Conservation (phyloP, 2,888 invertebrate genomes). For the Nesidiocoris tenuis region DNA sequence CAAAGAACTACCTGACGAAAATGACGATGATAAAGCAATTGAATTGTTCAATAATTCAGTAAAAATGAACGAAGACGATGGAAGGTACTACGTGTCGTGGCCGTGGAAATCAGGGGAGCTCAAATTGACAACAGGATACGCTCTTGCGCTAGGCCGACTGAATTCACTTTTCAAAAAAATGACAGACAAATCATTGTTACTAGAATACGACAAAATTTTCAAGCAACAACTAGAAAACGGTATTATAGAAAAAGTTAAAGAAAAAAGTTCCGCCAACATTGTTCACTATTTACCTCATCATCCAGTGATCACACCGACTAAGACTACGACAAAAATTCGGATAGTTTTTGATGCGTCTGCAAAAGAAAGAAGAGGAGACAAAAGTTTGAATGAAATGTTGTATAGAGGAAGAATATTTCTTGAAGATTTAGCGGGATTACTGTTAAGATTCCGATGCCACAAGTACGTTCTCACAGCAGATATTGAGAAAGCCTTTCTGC, state of each 20-base stretch:
- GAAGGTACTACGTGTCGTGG: constrained; percentile 22
- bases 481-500: constrained; percentile 27
- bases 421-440: not conserved
- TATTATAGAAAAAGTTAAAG: not conserved
- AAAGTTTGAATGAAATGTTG: constrained; percentile 13
- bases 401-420: constrained; percentile 7
- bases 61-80: not conserved
- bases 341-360: constrained; percentile 22
- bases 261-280: not conserved
- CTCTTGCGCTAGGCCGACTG: constrained; percentile 6
- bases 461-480: not conserved
- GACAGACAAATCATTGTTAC: not conserved
- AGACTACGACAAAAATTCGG: constrained; percentile 12
- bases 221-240: constrained; percentile 10
- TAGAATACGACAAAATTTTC: not conserved
- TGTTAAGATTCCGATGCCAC: not conserved
- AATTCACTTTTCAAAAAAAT: not conserved
- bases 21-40: constrained; percentile 2
- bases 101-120: constrained; percentile 4
- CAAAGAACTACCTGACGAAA: not conserved
- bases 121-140: not conserved
- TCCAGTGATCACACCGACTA: not conserved
- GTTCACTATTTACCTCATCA: constrained; percentile 30
- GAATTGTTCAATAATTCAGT: constrained; percentile 12
- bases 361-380: not conserved